Conservation (phyloP, 2,888 invertebrate genomes). For the Drosophila subsilvestris region DNA sequence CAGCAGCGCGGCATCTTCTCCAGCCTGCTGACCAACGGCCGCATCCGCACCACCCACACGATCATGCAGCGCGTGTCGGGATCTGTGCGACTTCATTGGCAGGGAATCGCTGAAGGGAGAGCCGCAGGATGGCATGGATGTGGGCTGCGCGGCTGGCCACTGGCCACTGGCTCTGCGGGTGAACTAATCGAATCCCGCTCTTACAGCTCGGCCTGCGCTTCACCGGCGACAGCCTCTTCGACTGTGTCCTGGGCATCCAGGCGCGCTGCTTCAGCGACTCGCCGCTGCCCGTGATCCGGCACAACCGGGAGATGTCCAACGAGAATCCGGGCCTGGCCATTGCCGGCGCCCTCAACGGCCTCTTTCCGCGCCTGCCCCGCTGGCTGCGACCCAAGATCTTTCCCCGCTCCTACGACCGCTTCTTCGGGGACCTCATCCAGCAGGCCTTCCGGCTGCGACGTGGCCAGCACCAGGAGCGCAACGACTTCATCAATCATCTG, state of each 20-base stretch:
- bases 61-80: constrained; percentile 84
- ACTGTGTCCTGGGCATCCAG: constrained; percentile 84
- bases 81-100: constrained; percentile 83
- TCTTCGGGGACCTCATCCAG: constrained; percentile 71
- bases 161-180: not conserved
- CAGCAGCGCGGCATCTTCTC: constrained; percentile 84
- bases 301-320: constrained; percentile 79
- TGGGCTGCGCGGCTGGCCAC: constrained; percentile 51
- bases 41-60: constrained; percentile 84
- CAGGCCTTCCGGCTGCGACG: constrained; percentile 73
- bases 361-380: constrained; percentile 75
- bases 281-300: constrained; percentile 77
- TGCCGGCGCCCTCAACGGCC: constrained; percentile 70
- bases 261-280: constrained; percentile 81
- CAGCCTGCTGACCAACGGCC: constrained; percentile 85
- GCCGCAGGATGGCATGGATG: constrained; percentile 84
- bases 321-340: constrained; percentile 71
- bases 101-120: constrained; percentile 47
- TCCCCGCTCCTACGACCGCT: constrained; percentile 87
- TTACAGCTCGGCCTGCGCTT: constrained; percentile 80
- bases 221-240: constrained; percentile 84
- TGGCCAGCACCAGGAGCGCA: constrained; percentile 56
- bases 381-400: constrained; percentile 75
- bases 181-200: not conserved
- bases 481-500: constrained; percentile 82